Base-by-base conservation (phyloP, 2,888 invertebrate species). In the Cynaeus angustus region DNA sequence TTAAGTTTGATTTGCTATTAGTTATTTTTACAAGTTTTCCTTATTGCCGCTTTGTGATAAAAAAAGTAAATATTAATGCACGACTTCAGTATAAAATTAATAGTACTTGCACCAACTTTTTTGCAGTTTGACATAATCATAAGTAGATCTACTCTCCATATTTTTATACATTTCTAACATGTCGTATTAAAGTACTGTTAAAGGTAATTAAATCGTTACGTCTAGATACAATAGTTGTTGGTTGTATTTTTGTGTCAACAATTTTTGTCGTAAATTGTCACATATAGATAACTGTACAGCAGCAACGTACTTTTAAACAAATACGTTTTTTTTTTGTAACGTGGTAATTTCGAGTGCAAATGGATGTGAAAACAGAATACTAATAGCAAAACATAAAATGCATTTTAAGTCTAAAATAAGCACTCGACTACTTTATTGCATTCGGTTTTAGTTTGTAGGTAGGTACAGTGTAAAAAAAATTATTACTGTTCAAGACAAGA, bases 321-420 rank as follows among this genome's bases (percentile, higher is more conserved):
- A 41, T 13, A 1, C 9, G 3, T 7, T 41, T 41, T 10, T 21
- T 21, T 4, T 41, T 41, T 10, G 38, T n/a, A 38, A n/a, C 5
- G 12, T 41, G 2, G 41, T 41, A 41, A 41, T 41, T 41, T 41
- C 38, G 10, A 38, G 38, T 38, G 38, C 38, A n/a, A 38, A 38
- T 38, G 8, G 38, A n/a, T 38, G 38, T 38, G 38, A 38, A 38
- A 6, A 6, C 38, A n/a, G 6, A 38, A 3, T n/a, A n/a, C 3
- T 38, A n/a, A n/a, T n/a, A n/a, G 38, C 38, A 38, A 38, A 38
- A n/a, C 38, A 38, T 38, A 38, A 38, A 38, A 38, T 38, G 38
- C 9, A n/a, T 38, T 38, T 38, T 10, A 38, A n/a, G 5, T 38
- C 9, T 10, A 38, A 38, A 38, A 8, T 38, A 38, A 38, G n/a